Evolutionary conservation across 2,113 vertebrate species (phyloP).

Genomic region (Podocnemis expansa): DNA sequence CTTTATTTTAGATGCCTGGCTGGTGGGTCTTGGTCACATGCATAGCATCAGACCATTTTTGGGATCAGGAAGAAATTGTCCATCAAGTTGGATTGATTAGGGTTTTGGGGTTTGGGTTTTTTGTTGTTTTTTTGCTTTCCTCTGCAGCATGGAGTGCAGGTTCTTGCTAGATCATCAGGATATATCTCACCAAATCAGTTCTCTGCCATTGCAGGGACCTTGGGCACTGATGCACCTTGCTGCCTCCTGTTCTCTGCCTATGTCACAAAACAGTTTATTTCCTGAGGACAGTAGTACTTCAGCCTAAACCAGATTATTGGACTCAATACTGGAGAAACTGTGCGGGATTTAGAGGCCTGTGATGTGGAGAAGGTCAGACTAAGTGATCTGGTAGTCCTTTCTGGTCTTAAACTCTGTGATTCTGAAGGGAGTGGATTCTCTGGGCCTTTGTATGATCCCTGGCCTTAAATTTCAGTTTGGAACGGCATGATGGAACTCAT

Average conservation of each 20-base stretch:
- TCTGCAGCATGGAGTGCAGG: neutral
- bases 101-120: too few relatives aligned
- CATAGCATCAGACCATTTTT: neutral
- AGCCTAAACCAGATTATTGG: neutral
- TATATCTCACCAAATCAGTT: neutral
- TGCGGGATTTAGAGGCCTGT: neutral
- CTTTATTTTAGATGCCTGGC: neutral
- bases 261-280: neutral
- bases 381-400: neutral
- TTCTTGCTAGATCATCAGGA: neutral
- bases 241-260: neutral
- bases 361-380: neutral
- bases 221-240: too few relatives aligned
- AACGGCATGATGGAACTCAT: neutral
- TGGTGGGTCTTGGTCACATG: neutral
- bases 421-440: neutral
- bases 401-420: neutral
- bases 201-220: neutral
- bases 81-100: neutral
- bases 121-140: neutral
- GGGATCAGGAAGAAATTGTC: neutral
- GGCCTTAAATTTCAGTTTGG: fast-evolving
- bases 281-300: neutral
- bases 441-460: neutral
- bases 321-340: too few relatives aligned